A percentile compares a stretch with the other conserved stretches of the same genome.
Evolutionary conservation across 1,140 invertebrate species (phyloP).

Genomic region (Hycleus cichorii): DNA sequence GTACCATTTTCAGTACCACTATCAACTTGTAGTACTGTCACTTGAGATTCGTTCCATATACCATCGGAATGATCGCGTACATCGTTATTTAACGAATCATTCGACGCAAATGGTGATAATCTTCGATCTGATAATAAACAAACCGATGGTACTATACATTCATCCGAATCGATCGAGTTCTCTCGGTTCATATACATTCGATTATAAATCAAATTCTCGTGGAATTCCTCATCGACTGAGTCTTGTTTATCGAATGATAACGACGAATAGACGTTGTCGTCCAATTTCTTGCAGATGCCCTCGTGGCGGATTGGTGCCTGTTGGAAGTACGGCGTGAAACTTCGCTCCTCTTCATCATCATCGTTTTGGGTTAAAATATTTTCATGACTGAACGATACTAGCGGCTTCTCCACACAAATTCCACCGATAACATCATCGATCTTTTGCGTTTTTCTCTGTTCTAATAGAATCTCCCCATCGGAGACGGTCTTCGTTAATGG

Average conservation of each 20-base stretch:
- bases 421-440: constrained; percentile 37
- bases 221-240: constrained; percentile 59
- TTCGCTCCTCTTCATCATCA: constrained; percentile 26
- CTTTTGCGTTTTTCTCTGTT: constrained; percentile 45
- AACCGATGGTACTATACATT: constrained; percentile 40
- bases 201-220: constrained; percentile 69
- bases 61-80: constrained; percentile 71
- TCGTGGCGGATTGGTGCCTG: constrained; percentile 54
- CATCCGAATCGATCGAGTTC: constrained; percentile 35
- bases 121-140: constrained; percentile 38
- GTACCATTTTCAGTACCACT: constrained; percentile 57
- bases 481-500: constrained; percentile 70
- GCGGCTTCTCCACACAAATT: constrained; percentile 41
- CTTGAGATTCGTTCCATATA: constrained; percentile 81
- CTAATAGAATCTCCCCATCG: constrained; percentile 69
- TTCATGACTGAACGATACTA: constrained; percentile 52
- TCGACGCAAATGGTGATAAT: constrained; percentile 68
- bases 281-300: constrained; percentile 41
- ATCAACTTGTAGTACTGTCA: constrained; percentile 70
- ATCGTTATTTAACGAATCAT: constrained; percentile 69
- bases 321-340: constrained; percentile 43
- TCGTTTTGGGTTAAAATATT: constrained; percentile 40
- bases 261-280: constrained; percentile 36
- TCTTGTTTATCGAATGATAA: constrained; percentile 35
- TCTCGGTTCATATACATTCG: constrained; percentile 52